Conservation (phyloP, 2,888 invertebrate genomes). For the Pardosa pseudoannulata region DNA sequence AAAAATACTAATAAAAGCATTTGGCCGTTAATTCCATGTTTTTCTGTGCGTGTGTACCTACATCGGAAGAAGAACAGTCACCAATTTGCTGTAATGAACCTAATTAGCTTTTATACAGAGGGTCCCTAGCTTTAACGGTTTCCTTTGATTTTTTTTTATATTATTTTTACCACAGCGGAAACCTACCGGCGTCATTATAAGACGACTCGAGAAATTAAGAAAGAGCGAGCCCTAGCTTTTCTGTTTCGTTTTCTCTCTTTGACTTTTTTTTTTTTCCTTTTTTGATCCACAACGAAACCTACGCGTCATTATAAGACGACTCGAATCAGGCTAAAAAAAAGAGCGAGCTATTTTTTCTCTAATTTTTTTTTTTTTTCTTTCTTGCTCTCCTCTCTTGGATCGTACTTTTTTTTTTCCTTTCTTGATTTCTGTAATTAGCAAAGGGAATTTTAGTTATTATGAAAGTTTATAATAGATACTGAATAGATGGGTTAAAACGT, state of each 20-base stretch:
- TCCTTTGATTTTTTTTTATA: slow-evolving; percentile 4
- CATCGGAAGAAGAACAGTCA: slow-evolving; percentile 46
- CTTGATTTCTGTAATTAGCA: too few relatives aligned
- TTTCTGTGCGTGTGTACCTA: slow-evolving; percentile 64
- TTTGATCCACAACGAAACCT: too few relatives aligned
- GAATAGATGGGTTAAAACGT: too few relatives aligned
- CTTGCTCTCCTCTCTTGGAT: too few relatives aligned
- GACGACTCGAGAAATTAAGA: slow-evolving; percentile 60
- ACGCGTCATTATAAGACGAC: too few relatives aligned
- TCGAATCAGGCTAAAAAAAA: too few relatives aligned
- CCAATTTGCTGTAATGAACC: slow-evolving; percentile 72
- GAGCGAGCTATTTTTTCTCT: too few relatives aligned
- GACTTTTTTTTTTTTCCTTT: slow-evolving; percentile 30
- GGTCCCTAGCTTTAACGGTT: slow-evolving; percentile 47
- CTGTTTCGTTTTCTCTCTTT: slow-evolving; percentile 16
- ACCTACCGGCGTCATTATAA: slow-evolving; percentile 54
- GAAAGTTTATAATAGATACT: too few relatives aligned
- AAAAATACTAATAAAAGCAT: slow-evolving; percentile 51
- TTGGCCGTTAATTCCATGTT: slow-evolving; percentile 67
- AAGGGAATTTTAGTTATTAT: too few relatives aligned
- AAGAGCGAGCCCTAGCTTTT: background rate
- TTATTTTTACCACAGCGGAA: slow-evolving; percentile 59
- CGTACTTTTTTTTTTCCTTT: too few relatives aligned
- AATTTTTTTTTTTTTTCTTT: too few relatives aligned
- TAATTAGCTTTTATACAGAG: slow-evolving; percentile 69